Evolutionary conservation across 2,888 invertebrate genomes (phyloP).

Genomic region (Apantesis nais): DNA sequence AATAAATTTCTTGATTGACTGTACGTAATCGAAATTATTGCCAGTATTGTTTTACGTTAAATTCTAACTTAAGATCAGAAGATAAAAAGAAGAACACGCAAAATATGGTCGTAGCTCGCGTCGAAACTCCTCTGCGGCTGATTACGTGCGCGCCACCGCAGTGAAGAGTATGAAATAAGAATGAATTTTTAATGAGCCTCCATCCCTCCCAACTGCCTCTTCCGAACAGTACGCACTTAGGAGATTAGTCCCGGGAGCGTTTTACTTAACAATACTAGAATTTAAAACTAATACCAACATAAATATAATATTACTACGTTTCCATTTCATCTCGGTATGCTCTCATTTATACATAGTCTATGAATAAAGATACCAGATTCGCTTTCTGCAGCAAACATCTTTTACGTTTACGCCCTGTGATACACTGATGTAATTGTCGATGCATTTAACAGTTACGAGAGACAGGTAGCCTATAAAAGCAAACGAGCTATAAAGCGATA

Average conservation of each 20-base stretch:
- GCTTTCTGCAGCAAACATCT: constrained; percentile 12
- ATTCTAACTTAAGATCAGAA: constrained; percentile 64
- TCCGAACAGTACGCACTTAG: constrained; percentile 80
- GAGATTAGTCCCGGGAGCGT: constrained; percentile 82
- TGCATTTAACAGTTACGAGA: constrained; percentile 32
- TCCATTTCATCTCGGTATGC: constrained; percentile 7
- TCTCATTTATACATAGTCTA: not conserved
- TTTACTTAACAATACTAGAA: constrained; percentile 64
- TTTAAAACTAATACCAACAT: constrained; percentile 48
- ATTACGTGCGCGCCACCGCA: constrained; percentile 59
- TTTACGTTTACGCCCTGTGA: not conserved
- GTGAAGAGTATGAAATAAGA: constrained; percentile 77
- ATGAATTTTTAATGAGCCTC: constrained; percentile 84
- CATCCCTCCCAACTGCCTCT: constrained; percentile 52
- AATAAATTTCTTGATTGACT: not conserved
- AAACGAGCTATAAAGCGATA: constrained; percentile 73
- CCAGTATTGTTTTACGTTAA: not conserved
- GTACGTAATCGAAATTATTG: not conserved
- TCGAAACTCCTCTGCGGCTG: constrained; percentile 69
- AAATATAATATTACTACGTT: constrained; percentile 12
- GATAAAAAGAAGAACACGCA: constrained; percentile 66
- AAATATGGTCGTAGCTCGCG: constrained; percentile 50
- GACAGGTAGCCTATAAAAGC: constrained; percentile 60
- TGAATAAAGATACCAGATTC: constrained; percentile 7
- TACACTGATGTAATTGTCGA: constrained; percentile 31